Conservation (phyloP, 2,888 invertebrate species). For the Diarsia brunnea region DNA sequence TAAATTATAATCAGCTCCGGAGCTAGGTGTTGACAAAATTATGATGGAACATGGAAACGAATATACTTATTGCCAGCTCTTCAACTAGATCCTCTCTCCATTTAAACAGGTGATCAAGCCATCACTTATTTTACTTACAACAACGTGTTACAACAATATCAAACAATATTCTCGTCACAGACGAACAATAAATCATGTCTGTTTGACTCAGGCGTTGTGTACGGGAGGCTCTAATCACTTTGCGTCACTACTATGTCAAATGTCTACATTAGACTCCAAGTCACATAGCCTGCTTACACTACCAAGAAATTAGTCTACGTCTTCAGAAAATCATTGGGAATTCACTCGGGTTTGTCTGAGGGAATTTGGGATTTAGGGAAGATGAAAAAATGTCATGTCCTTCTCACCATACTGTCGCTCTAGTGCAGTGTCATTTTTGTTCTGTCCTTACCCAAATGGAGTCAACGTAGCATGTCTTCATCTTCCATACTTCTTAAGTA, state of each 20-base stretch:
- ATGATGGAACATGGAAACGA: no score
- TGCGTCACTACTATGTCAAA: slow-evolving; percentile 51
- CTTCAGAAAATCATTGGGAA: slow-evolving; percentile 4
- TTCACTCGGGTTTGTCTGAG: background rate
- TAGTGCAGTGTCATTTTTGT: no score
- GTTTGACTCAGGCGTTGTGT: slow-evolving; percentile 40
- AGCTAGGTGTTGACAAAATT: no score
- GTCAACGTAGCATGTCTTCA: background rate
- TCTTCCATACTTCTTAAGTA: background rate
- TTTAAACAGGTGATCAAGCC: no score
- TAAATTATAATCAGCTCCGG: no score
- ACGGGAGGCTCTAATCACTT: slow-evolving; percentile 56
- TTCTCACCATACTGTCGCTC: background rate
- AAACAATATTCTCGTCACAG: slow-evolving; percentile 25
- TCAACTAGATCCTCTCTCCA: no score
- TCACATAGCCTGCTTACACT: slow-evolving; percentile 45
- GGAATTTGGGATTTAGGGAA: background rate
- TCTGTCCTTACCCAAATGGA: no score
- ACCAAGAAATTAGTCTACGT: slow-evolving; percentile 35
- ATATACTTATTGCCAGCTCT: no score
- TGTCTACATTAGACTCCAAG: slow-evolving; percentile 48
- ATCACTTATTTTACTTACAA: background rate
- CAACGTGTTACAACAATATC: slow-evolving; percentile 1
- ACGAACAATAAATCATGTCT: slow-evolving; percentile 42
- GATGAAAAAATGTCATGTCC: background rate